Conservation (phyloP, 1,140 invertebrate species). For the Aphidius ervi region DNA sequence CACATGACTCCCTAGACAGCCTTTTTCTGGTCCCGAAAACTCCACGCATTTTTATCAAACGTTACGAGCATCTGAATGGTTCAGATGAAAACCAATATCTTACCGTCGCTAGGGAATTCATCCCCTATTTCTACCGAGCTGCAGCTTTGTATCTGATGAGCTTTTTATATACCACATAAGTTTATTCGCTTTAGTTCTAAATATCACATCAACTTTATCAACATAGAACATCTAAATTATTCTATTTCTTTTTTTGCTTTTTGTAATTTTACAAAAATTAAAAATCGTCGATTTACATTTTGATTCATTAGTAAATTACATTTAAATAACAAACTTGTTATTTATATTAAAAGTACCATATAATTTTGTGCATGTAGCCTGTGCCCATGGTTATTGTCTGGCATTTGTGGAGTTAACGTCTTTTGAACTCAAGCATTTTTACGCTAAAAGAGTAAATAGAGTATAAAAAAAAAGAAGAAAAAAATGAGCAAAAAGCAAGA, state of each 20-base stretch:
- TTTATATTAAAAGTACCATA: too few species aligned
- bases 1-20: conserved; percentile 46
- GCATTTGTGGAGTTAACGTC: conserved; percentile 55
- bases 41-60: conserved; percentile 55
- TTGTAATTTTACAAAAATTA: too few species aligned
- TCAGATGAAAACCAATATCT: conserved; percentile 53
- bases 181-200: too few species aligned
- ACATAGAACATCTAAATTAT: too few species aligned
- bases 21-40: conserved; percentile 45
- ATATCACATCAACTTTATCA: too few species aligned
- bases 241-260: too few species aligned
- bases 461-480: conserved; percentile 12
- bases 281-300: too few species aligned
- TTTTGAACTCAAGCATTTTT: conserved; percentile 46
- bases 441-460: conserved; percentile 12
- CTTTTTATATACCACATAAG: too few species aligned
- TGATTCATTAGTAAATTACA: too few species aligned
- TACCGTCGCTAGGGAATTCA: conserved; percentile 43
- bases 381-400: conserved; percentile 24
- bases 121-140: conserved; percentile 6
- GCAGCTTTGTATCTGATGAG: too few species aligned
- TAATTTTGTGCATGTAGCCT: too few species aligned
- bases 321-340: too few species aligned
- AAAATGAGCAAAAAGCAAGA: conserved; percentile 30
- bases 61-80: conserved; percentile 50